Conservation (phyloP, 1,140 invertebrate genomes). For the Chrysoperla carnea region DNA sequence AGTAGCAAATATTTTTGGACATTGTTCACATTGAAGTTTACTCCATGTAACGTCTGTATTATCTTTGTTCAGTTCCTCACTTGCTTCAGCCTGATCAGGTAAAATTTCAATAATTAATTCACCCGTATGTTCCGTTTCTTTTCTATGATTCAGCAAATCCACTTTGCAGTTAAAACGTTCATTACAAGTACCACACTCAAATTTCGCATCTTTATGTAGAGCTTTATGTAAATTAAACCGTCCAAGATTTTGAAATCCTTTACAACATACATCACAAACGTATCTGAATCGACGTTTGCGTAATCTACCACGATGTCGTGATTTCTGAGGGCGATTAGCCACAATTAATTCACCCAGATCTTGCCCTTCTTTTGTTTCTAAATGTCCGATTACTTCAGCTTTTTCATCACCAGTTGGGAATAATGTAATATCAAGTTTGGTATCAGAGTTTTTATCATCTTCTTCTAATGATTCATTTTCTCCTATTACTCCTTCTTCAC, state of each 20-base stretch:
- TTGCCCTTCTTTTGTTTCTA: constrained; percentile 37
- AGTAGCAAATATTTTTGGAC: constrained; percentile 32
- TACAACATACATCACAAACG: constrained; percentile 31
- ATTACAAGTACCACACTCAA: constrained; percentile 29
- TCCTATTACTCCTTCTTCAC: constrained; percentile 50
- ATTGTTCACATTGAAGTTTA: constrained; percentile 28
- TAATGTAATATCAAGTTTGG: constrained; percentile 6
- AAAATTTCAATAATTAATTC: constrained; percentile 19
- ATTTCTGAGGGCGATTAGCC: constrained; percentile 30
- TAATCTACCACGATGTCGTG: constrained; percentile 31
- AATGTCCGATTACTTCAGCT: constrained; percentile 43
- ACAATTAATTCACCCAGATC: constrained; percentile 40
- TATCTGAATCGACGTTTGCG: constrained; percentile 26
- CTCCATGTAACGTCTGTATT: neutral
- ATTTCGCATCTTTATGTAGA: constrained; percentile 25
- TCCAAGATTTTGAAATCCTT: constrained; percentile 30
- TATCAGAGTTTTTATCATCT: constrained; percentile 17
- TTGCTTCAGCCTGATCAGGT: neutral
- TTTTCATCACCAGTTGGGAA: constrained; percentile 5
- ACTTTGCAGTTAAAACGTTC: constrained; percentile 25
- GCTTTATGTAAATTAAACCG: constrained; percentile 23
- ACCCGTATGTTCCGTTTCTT: constrained; percentile 26
- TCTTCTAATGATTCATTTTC: constrained; percentile 28
- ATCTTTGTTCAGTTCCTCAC: neutral
- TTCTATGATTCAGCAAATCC: constrained; percentile 30